Conservation (phyloP, 1,140 invertebrate species). For the Ips typographus region DNA sequence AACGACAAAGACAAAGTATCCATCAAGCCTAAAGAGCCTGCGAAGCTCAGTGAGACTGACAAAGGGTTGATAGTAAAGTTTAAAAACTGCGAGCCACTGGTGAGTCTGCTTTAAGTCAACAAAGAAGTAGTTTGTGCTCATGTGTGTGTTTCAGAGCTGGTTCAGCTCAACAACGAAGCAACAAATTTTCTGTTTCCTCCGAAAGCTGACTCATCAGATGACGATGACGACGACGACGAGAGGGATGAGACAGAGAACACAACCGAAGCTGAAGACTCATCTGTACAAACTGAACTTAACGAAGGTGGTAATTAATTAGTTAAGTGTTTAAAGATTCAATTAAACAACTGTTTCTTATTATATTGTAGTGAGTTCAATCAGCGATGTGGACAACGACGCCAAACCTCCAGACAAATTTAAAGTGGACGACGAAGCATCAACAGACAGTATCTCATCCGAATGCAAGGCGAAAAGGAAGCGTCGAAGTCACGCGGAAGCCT, state of each 20-base stretch:
- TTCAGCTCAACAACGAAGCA: constrained; percentile 75
- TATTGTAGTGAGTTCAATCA: constrained; percentile 12
- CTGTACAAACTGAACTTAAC: too few species aligned
- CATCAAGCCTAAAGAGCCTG: constrained; percentile 35
- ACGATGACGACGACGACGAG: constrained; percentile 48
- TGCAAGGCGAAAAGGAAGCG: constrained; percentile 52
- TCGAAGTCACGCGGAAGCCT: constrained; percentile 60
- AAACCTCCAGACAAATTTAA: constrained; percentile 34
- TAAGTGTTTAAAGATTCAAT: background rate
- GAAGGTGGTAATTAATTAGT: too few species aligned
- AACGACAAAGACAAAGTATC: constrained; percentile 37
- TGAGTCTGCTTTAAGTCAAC: constrained; percentile 6
- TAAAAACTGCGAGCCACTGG: constrained; percentile 66
- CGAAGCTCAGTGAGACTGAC: constrained; percentile 35
- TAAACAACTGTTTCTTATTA: background rate
- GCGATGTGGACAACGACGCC: constrained; percentile 28
- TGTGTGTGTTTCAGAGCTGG: constrained; percentile 57
- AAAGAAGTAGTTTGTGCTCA: background rate
- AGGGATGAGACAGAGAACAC: constrained; percentile 2
- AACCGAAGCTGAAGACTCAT: constrained; percentile 14
- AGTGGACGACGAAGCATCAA: constrained; percentile 45
- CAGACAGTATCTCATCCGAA: constrained; percentile 46
- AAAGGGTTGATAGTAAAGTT: constrained; percentile 68
- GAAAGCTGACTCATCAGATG: constrained; percentile 59
- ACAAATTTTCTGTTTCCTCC: constrained; percentile 82